Evolutionary conservation across 1,140 invertebrate species (phyloP).

Genomic region (Drosophila bocqueti): DNA sequence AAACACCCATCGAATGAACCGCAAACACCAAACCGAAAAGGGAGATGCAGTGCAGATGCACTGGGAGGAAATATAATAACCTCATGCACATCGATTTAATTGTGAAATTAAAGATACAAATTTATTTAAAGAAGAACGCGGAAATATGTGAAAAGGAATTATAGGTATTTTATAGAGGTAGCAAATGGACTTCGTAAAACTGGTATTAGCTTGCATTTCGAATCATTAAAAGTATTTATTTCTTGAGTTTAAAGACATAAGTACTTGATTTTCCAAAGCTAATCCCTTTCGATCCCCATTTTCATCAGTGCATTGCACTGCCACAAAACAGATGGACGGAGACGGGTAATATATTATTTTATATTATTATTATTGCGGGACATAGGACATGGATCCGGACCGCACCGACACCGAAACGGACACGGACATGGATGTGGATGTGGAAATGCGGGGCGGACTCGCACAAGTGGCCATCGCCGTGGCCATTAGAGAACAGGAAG

Average conservation of each 20-base stretch:
- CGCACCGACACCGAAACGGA: slow-evolving; percentile 42
- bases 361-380: slow-evolving; percentile 75
- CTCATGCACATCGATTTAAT: background rate
- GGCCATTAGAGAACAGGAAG: slow-evolving; percentile 9
- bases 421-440: slow-evolving; percentile 34
- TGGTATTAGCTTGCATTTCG: background rate
- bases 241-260: background rate
- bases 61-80: background rate
- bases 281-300: background rate
- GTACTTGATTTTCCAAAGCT: too few species aligned
- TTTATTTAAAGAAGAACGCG: too few species aligned
- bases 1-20: slow-evolving; percentile 61
- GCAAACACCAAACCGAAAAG: slow-evolving; percentile 61
- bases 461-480: slow-evolving; percentile 66
- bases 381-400: slow-evolving; percentile 42
- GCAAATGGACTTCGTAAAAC: too few species aligned
- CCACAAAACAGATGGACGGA: slow-evolving; percentile 49
- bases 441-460: slow-evolving; percentile 49
- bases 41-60: slow-evolving; percentile 23
- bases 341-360: slow-evolving; percentile 77
- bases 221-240: too few species aligned
- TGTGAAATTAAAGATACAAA: background rate
- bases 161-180: background rate
- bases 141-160: background rate
- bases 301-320: slow-evolving; percentile 27